Conservation (phyloP, 1,140 invertebrate species). For the Venustaconcha ellipsiformis region DNA sequence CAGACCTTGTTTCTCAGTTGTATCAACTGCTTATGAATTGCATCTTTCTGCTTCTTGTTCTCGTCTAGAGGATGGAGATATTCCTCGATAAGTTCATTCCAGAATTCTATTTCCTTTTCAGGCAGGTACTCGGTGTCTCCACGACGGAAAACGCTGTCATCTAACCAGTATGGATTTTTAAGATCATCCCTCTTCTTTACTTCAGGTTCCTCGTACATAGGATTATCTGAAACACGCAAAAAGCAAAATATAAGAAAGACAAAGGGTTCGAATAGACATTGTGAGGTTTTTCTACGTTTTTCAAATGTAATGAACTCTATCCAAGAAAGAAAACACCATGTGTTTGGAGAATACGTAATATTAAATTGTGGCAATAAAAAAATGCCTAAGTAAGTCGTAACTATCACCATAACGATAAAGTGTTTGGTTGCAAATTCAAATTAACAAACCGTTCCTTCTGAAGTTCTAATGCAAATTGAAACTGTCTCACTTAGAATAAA, state of each 20-base stretch:
- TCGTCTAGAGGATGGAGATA: constrained; percentile 60
- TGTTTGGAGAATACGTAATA: too few species aligned
- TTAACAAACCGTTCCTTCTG: too few species aligned
- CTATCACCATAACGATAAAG: too few species aligned
- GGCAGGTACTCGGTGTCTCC: constrained; percentile 74
- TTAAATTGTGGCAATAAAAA: too few species aligned
- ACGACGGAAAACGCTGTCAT: constrained; percentile 75
- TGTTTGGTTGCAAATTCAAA: too few species aligned
- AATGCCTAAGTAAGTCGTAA: too few species aligned
- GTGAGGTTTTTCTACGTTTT: not conserved
- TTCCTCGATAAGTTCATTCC: constrained; percentile 55
- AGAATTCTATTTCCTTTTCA: constrained; percentile 55
- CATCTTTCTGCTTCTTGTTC: constrained; percentile 54
- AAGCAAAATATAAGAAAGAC: not conserved
- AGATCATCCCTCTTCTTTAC: constrained; percentile 74
- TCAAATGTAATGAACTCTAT: too few species aligned
- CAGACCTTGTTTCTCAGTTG: constrained; percentile 89
- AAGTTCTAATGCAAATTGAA: too few species aligned
- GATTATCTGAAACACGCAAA: constrained; percentile 39
- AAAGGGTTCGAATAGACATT: not conserved
- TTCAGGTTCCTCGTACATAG: constrained; percentile 36
- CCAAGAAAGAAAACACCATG: too few species aligned
- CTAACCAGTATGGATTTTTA: constrained; percentile 94
- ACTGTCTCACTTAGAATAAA: too few species aligned
- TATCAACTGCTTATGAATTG: constrained; percentile 82